A percentile compares a stretch with the other conserved stretches of the same genome.
phyloP scores from a whole-genome alignment of 2,797 vertebrate genomes.

The Coracias cyanogaster region DNA sequence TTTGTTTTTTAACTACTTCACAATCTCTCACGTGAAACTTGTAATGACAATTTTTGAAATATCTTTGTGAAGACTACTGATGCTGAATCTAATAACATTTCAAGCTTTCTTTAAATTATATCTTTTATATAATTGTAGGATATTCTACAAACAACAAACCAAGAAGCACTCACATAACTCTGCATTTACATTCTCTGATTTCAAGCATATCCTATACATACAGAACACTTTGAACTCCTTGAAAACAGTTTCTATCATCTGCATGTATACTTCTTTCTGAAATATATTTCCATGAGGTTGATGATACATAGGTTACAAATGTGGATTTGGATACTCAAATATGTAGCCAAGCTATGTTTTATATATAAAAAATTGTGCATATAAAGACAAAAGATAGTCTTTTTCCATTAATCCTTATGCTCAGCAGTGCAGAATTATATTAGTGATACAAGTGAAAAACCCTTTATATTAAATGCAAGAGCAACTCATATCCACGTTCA shows the following conservation, averaged over 20 bases:
- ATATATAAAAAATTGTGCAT: neutral
- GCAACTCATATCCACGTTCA: neutral
- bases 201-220: neutral
- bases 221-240: neutral
- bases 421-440: neutral
- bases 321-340: neutral
- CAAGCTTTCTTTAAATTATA: neutral
- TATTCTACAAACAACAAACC: neutral
- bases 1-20: neutral
- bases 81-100: neutral
- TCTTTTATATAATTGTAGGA: neutral
- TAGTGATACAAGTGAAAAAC: neutral
- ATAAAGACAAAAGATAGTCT: neutral
- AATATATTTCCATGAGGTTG: neutral
- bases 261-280: neutral
- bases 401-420: neutral
- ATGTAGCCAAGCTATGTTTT: neutral
- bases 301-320: neutral
- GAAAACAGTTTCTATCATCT: neutral
- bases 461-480: neutral
- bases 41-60: neutral
- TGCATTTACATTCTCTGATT: neutral
- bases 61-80: neutral
- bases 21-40: neutral
- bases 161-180: neutral